Evolutionary conservation across 2,113 vertebrate species (phyloP).

Genomic region (Limnothrissa miodon): DNA sequence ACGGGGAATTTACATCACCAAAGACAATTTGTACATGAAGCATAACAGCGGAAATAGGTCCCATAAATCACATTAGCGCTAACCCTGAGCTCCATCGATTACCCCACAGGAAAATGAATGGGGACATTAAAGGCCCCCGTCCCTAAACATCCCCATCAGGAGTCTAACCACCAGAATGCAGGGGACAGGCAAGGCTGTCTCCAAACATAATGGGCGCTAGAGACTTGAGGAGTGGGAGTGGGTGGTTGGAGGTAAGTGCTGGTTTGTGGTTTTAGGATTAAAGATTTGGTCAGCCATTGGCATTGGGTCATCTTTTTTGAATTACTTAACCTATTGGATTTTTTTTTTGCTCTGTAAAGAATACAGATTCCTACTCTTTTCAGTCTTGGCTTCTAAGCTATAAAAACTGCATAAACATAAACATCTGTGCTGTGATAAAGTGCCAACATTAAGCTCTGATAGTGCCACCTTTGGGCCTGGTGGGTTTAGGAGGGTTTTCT

Average conservation of each 20-base stretch:
- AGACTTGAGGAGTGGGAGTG: not conserved
- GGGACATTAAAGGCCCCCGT: slow-evolving; percentile 61
- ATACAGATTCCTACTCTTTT: not conserved
- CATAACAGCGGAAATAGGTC: slow-evolving; percentile 73
- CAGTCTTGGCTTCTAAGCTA: not conserved
- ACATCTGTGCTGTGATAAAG: not conserved
- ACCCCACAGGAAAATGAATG: slow-evolving; percentile 69
- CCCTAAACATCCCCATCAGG: slow-evolving; percentile 64
- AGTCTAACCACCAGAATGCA: slow-evolving; percentile 43
- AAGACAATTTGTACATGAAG: slow-evolving; percentile 74
- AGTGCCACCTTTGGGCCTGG: not conserved
- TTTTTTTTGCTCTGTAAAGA: not conserved
- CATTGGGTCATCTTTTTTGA: not conserved
- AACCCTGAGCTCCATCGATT: slow-evolving; percentile 72
- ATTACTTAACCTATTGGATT: not conserved
- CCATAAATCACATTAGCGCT: slow-evolving; percentile 76
- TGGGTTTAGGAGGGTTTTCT: not conserved
- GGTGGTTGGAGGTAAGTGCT: too few species aligned
- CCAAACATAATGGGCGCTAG: not conserved
- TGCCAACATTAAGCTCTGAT: not conserved
- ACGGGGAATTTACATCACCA: slow-evolving; percentile 70
- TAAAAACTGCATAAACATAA: slow-evolving; percentile 10
- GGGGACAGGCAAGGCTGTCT: slow-evolving; percentile 35
- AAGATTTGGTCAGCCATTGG: not conserved
- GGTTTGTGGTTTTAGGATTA: not conserved